Evolutionary conservation across 2,113 vertebrate genomes (phyloP).

Genomic region (Morone chrysops): DNA sequence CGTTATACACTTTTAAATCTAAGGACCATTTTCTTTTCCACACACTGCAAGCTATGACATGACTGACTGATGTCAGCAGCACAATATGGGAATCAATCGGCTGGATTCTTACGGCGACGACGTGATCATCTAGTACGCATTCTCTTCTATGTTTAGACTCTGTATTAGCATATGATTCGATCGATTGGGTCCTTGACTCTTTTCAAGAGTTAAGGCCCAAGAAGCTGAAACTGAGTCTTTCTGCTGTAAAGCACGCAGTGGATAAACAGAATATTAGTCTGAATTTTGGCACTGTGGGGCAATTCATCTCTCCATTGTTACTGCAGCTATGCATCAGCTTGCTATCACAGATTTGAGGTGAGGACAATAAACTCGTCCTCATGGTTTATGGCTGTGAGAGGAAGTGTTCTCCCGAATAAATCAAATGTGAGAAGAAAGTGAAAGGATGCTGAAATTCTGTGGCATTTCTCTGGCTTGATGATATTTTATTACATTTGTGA

Average conservation of each 20-base stretch:
- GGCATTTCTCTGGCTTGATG: slow-evolving; percentile 20
- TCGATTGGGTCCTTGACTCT: background rate
- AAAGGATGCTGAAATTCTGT: slow-evolving; percentile 1
- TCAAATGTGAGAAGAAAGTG: background rate
- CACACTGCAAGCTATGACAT: slow-evolving; percentile 49
- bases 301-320: background rate
- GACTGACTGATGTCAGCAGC: slow-evolving; percentile 66
- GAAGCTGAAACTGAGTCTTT: background rate
- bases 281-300: slow-evolving; percentile 1
- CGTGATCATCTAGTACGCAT: slow-evolving; percentile 75
- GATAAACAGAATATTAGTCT: background rate
- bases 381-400: slow-evolving; percentile 9
- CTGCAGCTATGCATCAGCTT: slow-evolving; percentile 14
- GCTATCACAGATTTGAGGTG: slow-evolving; percentile 30
- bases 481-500: slow-evolving; percentile 12
- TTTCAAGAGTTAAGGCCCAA: background rate
- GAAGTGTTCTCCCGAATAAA: slow-evolving; percentile 23
- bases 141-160: slow-evolving; percentile 11
- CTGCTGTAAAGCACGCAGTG: background rate
- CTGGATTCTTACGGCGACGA: slow-evolving; percentile 73
- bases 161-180: background rate
- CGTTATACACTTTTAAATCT: background rate
- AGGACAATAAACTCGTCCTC: slow-evolving; percentile 16
- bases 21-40: slow-evolving; percentile 24
- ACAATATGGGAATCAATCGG: slow-evolving; percentile 54